Evolutionary conservation across 2,797 vertebrate species (phyloP).

Genomic region (Ctenochaetus hawaiiensis): DNA sequence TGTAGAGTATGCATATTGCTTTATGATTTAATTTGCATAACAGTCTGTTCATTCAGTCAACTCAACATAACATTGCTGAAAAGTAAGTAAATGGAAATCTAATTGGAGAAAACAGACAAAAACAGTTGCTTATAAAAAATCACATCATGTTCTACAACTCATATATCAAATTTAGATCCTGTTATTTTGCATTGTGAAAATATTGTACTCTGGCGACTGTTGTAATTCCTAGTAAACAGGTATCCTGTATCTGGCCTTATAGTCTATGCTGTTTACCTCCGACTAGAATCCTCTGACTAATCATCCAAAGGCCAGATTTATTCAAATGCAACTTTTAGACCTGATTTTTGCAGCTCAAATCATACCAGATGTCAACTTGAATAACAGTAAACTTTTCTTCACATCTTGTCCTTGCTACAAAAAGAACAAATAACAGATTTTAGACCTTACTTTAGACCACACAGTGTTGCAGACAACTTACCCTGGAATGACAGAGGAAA

Average conservation of each 20-base stretch:
- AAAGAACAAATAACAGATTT: background rate
- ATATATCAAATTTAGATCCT: background rate
- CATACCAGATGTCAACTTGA: background rate
- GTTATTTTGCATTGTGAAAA: background rate
- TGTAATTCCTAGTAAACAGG: background rate
- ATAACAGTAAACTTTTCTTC: background rate
- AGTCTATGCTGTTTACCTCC: background rate
- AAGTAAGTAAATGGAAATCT: background rate
- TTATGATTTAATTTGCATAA: background rate
- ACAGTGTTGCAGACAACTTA: conserved; percentile 56
- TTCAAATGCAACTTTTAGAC: conserved; percentile 9
- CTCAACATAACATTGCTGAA: background rate
- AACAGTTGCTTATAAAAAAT: background rate
- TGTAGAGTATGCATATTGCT: background rate
- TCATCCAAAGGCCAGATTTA: conserved; percentile 24
- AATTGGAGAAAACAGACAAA: background rate
- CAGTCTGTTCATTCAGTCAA: background rate
- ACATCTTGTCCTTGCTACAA: background rate
- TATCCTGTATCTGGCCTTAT: background rate
- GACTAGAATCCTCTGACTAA: conserved; percentile 2
- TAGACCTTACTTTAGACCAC: background rate
- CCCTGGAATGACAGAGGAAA: conserved; percentile 87
- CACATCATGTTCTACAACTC: background rate
- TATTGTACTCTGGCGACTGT: background rate
- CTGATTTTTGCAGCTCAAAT: background rate